Conservation (phyloP, 2,797 vertebrate genomes). For the Xenops minutus region DNA sequence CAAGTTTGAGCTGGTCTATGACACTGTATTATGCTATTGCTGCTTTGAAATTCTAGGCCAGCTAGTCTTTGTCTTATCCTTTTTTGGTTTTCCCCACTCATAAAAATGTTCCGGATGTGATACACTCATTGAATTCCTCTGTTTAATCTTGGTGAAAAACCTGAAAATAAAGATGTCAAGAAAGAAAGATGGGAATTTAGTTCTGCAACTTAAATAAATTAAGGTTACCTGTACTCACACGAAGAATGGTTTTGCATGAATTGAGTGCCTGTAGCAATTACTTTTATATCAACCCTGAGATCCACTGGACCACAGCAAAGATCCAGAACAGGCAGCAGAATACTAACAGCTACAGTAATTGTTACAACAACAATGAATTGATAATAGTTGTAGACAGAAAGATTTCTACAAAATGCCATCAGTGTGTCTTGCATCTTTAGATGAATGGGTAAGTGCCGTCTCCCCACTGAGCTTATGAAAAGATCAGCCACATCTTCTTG, state of each 20-base stretch:
- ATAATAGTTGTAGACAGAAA: conserved; percentile 1
- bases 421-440: not conserved
- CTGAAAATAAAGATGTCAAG: conserved; percentile 32
- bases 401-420: not conserved
- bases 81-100: not conserved
- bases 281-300: not conserved
- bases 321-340: conserved; percentile 49
- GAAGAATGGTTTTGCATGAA: not conserved
- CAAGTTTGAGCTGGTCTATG: not conserved
- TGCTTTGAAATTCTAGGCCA: conserved; percentile 28
- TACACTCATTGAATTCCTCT: conserved; percentile 7
- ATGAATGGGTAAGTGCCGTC: not conserved
- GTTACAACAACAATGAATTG: not conserved
- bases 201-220: not conserved
- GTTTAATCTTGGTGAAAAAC: conserved; percentile 22
- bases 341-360: not conserved
- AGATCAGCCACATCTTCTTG: conserved; percentile 3
- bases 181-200: conserved; percentile 29
- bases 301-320: conserved; percentile 21
- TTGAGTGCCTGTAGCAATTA: not conserved
- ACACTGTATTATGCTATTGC: not conserved
- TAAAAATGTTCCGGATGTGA: not conserved
- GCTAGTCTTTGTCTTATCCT: not conserved
- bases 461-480: not conserved
- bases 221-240: not conserved